Conservation (phyloP, 92 coral and sea anemone genomes). For the Siderastrea radians region DNA sequence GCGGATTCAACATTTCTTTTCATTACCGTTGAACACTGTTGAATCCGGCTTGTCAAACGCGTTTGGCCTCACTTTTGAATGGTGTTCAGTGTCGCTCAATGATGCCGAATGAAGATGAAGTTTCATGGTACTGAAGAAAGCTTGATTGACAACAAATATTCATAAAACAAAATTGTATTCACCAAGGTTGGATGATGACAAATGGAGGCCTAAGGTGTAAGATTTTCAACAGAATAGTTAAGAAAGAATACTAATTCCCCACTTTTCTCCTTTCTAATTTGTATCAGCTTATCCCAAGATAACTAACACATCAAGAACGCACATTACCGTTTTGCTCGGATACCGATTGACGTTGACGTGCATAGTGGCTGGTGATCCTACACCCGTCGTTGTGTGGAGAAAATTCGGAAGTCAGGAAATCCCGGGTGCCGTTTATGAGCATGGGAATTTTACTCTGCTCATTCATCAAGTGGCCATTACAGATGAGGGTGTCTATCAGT, state of each 20-base stretch:
- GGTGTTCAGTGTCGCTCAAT: no score
- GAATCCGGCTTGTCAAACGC: no score
- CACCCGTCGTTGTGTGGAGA: constrained; percentile 35
- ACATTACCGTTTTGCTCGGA: constrained; percentile 1
- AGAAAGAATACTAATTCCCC: no score
- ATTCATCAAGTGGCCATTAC: background rate
- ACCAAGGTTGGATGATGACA: background rate
- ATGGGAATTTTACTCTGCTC: constrained; percentile 26
- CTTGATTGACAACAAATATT: no score
- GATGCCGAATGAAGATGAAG: no score
- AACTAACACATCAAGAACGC: background rate
- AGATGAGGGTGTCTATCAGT: constrained; percentile 32
- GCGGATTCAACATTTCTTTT: no score
- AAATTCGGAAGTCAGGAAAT: constrained; percentile 39
- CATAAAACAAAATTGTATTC: no score
- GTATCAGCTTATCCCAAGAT: background rate
- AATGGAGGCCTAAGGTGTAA: no score
- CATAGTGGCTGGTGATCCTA: constrained; percentile 36
- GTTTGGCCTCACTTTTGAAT: no score
- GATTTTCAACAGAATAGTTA: no score
- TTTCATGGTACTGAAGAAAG: no score
- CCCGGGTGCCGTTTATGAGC: background rate
- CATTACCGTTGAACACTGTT: no score
- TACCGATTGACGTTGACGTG: constrained; percentile 17
- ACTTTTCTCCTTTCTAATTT: background rate